Conservation (phyloP, 2,797 vertebrate genomes). For the Arnoldichthys spilopterus region DNA sequence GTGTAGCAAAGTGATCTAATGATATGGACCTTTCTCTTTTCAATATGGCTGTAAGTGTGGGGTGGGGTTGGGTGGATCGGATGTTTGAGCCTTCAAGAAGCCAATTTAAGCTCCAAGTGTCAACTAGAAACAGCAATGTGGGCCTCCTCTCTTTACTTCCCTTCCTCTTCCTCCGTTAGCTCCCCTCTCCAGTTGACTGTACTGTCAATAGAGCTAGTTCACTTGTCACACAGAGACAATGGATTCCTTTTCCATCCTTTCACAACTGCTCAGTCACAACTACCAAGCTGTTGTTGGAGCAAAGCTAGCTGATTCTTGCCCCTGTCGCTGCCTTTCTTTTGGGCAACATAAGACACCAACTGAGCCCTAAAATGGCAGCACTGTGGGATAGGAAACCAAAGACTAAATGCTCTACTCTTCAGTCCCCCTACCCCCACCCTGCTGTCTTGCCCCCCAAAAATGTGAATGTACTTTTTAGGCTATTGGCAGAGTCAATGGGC, state of each 20-base stretch:
- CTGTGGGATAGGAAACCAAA: conserved; percentile 73
- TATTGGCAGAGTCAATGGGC: conserved; percentile 74
- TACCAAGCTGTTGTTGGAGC: conserved; percentile 77
- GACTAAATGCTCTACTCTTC: conserved; percentile 70
- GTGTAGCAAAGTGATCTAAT: not conserved
- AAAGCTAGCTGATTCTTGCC: conserved; percentile 77
- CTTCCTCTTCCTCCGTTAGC: conserved; percentile 42
- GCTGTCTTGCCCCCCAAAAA: conserved; percentile 56
- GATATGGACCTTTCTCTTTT: not conserved
- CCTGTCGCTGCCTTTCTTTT: conserved; percentile 72
- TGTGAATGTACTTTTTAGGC: conserved; percentile 71
- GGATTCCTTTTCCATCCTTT: conserved; percentile 76
- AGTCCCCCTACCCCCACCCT: conserved; percentile 53
- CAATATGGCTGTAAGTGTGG: conserved; percentile 27
- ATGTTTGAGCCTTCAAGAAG: conserved; percentile 70
- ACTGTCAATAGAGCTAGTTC: conserved; percentile 85
- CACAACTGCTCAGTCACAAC: conserved; percentile 74
- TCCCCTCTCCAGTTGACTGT: conserved; percentile 77
- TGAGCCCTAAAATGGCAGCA: conserved; percentile 77
- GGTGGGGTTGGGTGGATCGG: no score
- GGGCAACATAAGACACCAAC: conserved; percentile 74
- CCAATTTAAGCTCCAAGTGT: conserved; percentile 79
- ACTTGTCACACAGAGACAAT: conserved; percentile 83
- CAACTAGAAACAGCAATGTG: conserved; percentile 80
- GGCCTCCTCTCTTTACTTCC: conserved; percentile 60